These are phyloP conservation scores for Stegodyphus dumicola DNA, from an alignment of 1,140 invertebrate species.

Conservation along the genomic window DNA sequence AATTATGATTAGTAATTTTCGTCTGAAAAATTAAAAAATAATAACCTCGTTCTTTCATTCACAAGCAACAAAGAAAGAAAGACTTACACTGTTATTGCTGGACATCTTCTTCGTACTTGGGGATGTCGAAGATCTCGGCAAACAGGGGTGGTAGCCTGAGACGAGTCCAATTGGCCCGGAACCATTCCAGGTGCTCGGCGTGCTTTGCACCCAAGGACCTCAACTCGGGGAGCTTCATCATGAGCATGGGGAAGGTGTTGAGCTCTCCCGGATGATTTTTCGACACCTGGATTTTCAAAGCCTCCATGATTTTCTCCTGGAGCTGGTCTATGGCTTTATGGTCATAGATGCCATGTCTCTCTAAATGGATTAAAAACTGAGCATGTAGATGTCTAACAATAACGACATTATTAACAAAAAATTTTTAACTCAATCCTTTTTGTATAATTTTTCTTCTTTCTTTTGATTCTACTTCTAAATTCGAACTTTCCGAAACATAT, in stretches of 20 bases:
- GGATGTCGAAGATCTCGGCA: conserved; percentile 98
- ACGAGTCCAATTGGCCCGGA: conserved; percentile 86
- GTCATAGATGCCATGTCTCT: conserved; percentile 79
- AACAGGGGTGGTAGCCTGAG: conserved; percentile 87
- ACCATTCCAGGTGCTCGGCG: conserved; percentile 88
- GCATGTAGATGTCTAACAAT: no score
- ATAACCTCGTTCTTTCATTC: no score
- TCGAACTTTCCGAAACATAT: no score
- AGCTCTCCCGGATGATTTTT: conserved; percentile 72
- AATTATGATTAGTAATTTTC: no score
- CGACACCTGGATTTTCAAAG: conserved; percentile 80
- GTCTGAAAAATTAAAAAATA: no score
- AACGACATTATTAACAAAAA: no score
- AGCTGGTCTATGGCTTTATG: conserved; percentile 82
- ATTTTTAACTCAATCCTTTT: no score
- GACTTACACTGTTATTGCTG: conserved; percentile 46
- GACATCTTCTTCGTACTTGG: conserved; percentile 82
- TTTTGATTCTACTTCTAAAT: no score
- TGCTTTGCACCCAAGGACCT: conserved; percentile 85
- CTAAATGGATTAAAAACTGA: neutral
- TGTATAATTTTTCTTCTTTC: no score
- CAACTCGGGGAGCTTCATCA: conserved; percentile 82
- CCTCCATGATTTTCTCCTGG: conserved; percentile 86
- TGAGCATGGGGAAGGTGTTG: conserved; percentile 77
- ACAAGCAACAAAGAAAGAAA: no score